phyloP scores from a whole-genome alignment of 2,888 invertebrate species.

The Drosophila infuscata region DNA sequence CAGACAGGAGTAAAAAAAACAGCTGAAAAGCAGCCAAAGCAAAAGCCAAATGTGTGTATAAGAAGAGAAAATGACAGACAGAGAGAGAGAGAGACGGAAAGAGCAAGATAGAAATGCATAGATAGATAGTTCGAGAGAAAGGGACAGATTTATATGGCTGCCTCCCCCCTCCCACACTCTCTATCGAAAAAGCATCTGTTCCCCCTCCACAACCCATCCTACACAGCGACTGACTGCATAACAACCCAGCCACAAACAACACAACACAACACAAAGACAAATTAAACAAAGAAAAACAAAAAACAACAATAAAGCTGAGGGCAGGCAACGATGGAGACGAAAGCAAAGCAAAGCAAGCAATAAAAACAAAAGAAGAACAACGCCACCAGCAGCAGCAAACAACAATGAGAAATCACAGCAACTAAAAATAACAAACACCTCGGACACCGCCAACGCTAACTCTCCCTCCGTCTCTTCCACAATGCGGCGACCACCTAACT shows the following conservation, averaged over 20 bases:
- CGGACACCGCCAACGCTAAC: constrained; percentile 30
- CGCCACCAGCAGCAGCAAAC: constrained; percentile 60
- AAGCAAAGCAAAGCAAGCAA: constrained; percentile 13
- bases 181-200: background rate
- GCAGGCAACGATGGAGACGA: constrained; percentile 17
- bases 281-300: constrained; percentile 76
- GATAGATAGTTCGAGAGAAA: constrained; percentile 1
- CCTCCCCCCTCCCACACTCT: background rate
- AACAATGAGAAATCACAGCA: constrained; percentile 72
- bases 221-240: constrained; percentile 7
- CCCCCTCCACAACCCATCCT: background rate
- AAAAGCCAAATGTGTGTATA: constrained; percentile 1
- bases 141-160: background rate
- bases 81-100: background rate
- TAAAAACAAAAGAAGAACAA: constrained; percentile 15
- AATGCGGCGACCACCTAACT: constrained; percentile 36
- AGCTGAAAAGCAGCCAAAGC: constrained; percentile 1
- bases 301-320: constrained; percentile 34
- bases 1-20: constrained; percentile 1
- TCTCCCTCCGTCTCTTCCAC: background rate
- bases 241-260: constrained; percentile 49
- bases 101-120: background rate
- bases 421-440: constrained; percentile 55
- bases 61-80: background rate
- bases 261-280: constrained; percentile 58